Conservation (phyloP, 2,888 invertebrate genomes). For the Cephus pygmeus region DNA sequence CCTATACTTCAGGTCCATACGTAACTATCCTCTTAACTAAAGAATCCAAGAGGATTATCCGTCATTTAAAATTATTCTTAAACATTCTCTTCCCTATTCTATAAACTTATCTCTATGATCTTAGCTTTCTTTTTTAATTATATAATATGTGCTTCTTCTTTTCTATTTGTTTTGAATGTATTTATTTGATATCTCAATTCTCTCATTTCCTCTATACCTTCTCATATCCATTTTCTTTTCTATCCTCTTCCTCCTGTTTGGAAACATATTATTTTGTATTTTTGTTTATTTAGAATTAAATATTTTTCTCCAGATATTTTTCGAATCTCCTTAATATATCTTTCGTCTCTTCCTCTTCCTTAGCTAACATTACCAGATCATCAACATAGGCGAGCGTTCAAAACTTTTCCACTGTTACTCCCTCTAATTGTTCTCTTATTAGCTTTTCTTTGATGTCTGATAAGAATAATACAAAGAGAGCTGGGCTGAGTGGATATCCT, state of each 20-base stretch:
- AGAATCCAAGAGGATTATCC: constrained; percentile 15
- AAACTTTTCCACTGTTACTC: too few species aligned
- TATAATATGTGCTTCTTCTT: constrained; percentile 13
- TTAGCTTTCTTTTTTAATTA: constrained; percentile 17
- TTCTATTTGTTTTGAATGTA: constrained; percentile 11
- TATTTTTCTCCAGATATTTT: too few species aligned
- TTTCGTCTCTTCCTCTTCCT: too few species aligned
- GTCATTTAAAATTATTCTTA: constrained; percentile 11
- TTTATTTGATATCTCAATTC: constrained; percentile 29
- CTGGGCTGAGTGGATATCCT: too few species aligned
- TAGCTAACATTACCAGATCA: too few species aligned
- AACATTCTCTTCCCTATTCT: constrained; percentile 19
- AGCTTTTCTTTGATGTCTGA: too few species aligned
- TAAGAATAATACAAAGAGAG: too few species aligned
- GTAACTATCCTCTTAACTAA: constrained; percentile 13
- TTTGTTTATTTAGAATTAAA: too few species aligned
- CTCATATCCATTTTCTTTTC: constrained; percentile 19
- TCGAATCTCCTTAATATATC: too few species aligned
- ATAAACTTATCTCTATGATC: constrained; percentile 12
- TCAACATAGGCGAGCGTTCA: too few species aligned
- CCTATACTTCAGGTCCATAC: constrained; percentile 30
- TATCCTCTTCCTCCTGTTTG: constrained; percentile 18
- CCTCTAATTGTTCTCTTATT: too few species aligned
- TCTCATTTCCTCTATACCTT: constrained; percentile 24
- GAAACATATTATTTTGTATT: too few species aligned